Evolutionary conservation across 1,140 invertebrate genomes (phyloP).

Genomic region (Archivesica marissinica): DNA sequence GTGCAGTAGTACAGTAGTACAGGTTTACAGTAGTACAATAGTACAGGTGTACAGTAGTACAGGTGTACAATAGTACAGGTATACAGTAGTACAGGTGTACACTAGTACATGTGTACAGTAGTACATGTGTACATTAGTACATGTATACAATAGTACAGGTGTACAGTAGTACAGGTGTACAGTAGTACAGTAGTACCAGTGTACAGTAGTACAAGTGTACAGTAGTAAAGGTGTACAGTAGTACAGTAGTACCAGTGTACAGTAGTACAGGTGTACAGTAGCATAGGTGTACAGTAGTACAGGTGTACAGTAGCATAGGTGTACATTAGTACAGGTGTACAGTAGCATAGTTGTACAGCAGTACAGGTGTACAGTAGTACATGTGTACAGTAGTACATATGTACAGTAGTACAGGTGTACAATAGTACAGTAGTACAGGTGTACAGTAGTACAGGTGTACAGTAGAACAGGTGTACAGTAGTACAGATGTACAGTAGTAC

Average conservation of each 20-base stretch:
- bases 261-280: neutral
- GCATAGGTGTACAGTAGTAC: conserved; percentile 20
- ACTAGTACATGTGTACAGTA: neutral
- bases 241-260: neutral
- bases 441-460: neutral
- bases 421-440: conserved; percentile 15
- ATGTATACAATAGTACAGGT: conserved; percentile 45
- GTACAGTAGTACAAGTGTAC: conserved; percentile 5
- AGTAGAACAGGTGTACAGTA: neutral
- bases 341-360: conserved; percentile 25
- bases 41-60: neutral
- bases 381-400: neutral
- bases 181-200: neutral
- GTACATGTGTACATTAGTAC: neutral
- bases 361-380: neutral
- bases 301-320: neutral
- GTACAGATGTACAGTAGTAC: conserved; percentile 20
- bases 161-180: neutral
- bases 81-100: conserved; percentile 5
- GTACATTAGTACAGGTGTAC: neutral
- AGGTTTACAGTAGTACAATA: neutral
- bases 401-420: conserved; percentile 27
- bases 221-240: conserved; percentile 15
- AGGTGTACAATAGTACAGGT: neutral
- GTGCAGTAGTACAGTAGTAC: too few species aligned